Evolutionary conservation across 64 coral and sea anemone genomes (phyloP).

Genomic region (Pocillopora damicornis): DNA sequence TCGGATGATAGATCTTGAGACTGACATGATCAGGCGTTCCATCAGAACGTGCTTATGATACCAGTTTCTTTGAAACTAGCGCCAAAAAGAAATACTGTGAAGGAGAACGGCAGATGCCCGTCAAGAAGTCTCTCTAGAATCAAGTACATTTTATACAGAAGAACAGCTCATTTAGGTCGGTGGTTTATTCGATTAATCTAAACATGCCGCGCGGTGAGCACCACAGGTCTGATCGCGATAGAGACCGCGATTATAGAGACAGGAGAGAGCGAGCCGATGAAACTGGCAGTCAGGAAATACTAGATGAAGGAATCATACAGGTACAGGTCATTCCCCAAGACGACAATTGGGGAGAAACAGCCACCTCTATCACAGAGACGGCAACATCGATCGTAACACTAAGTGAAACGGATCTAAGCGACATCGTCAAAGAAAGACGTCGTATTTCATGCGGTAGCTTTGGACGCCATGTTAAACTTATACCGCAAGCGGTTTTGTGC

Average conservation of each 20-base stretch:
- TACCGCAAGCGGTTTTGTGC: conserved; percentile 56
- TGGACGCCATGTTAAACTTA: conserved; percentile 67
- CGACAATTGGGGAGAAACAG: conserved; percentile 99
- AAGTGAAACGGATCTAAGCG: conserved; percentile 87
- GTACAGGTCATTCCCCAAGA: conserved; percentile 99
- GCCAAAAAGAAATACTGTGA: neutral
- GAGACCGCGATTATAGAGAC: conserved; percentile 31
- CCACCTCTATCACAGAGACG: conserved; percentile 98
- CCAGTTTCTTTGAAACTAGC: neutral
- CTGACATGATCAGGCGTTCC: neutral
- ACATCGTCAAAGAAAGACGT: conserved; percentile 69
- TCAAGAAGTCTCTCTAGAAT: neutral
- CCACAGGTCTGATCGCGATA: conserved; percentile 31
- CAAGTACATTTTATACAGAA: conserved; percentile 3
- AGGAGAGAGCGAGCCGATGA: conserved; percentile 45
- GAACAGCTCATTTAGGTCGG: neutral
- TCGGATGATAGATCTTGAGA: conserved; percentile 13
- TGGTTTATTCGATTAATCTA: neutral
- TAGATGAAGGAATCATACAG: conserved; percentile 98
- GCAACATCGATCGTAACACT: conserved; percentile 92
- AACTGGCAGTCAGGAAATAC: conserved; percentile 73
- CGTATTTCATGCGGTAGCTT: conserved; percentile 57
- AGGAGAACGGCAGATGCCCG: neutral
- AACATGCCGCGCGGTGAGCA: conserved; percentile 43
- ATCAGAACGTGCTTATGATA: conserved; percentile 1